phyloP scores from a whole-genome alignment of 2,113 vertebrate species.

The Oenanthe melanoleuca region DNA sequence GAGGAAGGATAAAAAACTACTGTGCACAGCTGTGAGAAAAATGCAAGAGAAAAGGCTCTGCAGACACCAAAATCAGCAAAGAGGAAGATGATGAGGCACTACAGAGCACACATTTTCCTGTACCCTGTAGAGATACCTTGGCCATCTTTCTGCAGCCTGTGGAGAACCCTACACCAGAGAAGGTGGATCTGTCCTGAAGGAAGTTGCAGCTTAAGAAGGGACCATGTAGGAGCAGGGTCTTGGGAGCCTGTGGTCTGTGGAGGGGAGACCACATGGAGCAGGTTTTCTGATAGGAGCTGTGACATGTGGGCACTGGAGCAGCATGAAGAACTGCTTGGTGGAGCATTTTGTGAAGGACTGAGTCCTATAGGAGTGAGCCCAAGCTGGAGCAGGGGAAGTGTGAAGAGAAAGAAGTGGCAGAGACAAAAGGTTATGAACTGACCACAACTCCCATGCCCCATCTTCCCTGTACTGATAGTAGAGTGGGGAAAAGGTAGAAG shows the following conservation, averaged over 20 bases:
- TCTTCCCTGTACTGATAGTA: not conserved
- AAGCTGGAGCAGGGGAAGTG: not conserved
- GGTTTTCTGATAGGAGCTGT: not conserved
- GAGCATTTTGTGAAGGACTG: not conserved
- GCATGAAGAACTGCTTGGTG: fast-evolving
- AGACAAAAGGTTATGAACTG: not conserved
- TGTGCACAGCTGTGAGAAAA: not conserved
- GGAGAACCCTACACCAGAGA: not conserved
- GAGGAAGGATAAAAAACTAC: not conserved
- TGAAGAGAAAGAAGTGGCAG: not conserved
- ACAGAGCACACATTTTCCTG: not conserved
- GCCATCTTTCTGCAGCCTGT: not conserved
- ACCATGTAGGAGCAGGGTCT: not conserved
- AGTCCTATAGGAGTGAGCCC: not conserved
- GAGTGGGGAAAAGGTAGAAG: not conserved
- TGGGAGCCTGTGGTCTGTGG: not conserved
- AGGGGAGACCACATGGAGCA: fast-evolving
- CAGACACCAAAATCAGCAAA: not conserved
- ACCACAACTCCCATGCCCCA: not conserved
- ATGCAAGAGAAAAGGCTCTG: not conserved
- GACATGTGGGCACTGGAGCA: not conserved
- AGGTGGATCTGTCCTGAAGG: not conserved
- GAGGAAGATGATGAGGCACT: not conserved
- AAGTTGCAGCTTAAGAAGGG: not conserved
- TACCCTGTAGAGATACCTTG: not conserved